Evolutionary conservation across 2,888 invertebrate species (phyloP), one percentile per base, ranked within the genome.

Genomic region (Pristionchus mayeri): DNA sequence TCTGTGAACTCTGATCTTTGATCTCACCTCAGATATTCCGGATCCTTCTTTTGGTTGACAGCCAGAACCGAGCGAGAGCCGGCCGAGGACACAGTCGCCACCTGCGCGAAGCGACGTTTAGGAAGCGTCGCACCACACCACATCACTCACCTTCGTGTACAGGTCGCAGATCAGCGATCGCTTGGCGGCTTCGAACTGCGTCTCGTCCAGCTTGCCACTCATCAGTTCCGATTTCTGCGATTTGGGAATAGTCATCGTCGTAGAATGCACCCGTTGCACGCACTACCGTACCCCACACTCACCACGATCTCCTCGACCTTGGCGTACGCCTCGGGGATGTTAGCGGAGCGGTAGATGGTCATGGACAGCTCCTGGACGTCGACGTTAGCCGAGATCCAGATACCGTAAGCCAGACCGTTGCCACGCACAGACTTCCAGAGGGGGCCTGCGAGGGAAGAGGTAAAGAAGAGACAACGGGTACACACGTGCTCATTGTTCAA

Each of bases 101-200:
- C 81, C 81, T 80, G 48, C 54, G n/a, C 18, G 9, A 48, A 21
- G 30, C 34, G 50, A 78, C 34, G 18, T 30, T 78, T 78, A 11
- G 50, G 24, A 78, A 71, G 48, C 48, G 48, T 76, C 27, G n/a
- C 67, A 21, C 71, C 71, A 24, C 44, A 44, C 71, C 37, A 44
- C 40, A 24, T 21, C 71, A 71, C 96, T 96, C 93, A 96, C 96
- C 88, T 95, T 94, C 89, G 96, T 95, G 86, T 97, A 96, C 81
- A 96, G 95, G 92, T 96, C 96, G 93, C 96, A 97, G 87, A 97
- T 95, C n/a, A 96, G 94, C 24, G 96, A 96, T 92, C 96, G 96
- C 91, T 95, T 96, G 0, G 97, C 97, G 0, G 96, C 96, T 90
- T 96, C 96, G 90, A 97, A 95, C 85, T 97, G 94, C 63, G 95